Conservation (phyloP, 2,113 vertebrate genomes). For the Mola mola region DNA sequence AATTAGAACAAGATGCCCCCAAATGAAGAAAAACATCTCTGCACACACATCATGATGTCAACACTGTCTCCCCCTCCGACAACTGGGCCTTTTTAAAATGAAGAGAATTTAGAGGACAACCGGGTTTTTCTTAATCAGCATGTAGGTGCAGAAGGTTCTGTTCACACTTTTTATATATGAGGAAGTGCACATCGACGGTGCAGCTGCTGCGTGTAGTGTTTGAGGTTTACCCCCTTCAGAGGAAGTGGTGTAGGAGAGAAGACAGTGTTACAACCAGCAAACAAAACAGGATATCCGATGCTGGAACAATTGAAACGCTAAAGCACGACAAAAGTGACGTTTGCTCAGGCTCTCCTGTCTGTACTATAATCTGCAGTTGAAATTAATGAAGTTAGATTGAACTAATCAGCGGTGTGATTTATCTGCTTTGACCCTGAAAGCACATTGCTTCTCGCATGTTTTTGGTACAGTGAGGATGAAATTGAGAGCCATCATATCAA, state of each 20-base stretch:
- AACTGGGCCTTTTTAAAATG: slow-evolving; percentile 54
- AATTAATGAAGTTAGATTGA: slow-evolving; percentile 23
- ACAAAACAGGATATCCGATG: slow-evolving; percentile 81
- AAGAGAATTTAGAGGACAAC: slow-evolving; percentile 15
- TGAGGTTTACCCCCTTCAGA: slow-evolving; percentile 75
- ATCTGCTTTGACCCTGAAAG: slow-evolving; percentile 51
- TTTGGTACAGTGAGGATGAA: slow-evolving; percentile 42
- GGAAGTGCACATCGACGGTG: slow-evolving; percentile 51
- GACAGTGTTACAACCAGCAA: slow-evolving; percentile 57
- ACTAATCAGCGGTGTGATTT: background rate
- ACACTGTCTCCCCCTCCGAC: slow-evolving; percentile 46
- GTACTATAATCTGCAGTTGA: slow-evolving; percentile 12
- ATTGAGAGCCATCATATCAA: slow-evolving; percentile 55
- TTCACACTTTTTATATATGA: slow-evolving; percentile 32
- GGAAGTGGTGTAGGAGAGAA: slow-evolving; percentile 77
- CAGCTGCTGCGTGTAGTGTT: slow-evolving; percentile 64
- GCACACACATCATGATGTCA: slow-evolving; percentile 1
- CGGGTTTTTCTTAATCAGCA: slow-evolving; percentile 32
- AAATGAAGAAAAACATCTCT: slow-evolving; percentile 24
- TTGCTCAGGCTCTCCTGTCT: slow-evolving; percentile 7
- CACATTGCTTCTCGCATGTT: slow-evolving; percentile 36
- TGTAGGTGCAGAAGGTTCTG: slow-evolving; percentile 27
- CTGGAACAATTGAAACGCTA: slow-evolving; percentile 66
- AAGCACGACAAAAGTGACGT: slow-evolving; percentile 26
- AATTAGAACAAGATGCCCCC: slow-evolving; percentile 4